A percentile compares a stretch with the other conserved stretches of the same genome.
Conservation (phyloP, 1,140 invertebrate species). For the Grapholita molesta region DNA sequence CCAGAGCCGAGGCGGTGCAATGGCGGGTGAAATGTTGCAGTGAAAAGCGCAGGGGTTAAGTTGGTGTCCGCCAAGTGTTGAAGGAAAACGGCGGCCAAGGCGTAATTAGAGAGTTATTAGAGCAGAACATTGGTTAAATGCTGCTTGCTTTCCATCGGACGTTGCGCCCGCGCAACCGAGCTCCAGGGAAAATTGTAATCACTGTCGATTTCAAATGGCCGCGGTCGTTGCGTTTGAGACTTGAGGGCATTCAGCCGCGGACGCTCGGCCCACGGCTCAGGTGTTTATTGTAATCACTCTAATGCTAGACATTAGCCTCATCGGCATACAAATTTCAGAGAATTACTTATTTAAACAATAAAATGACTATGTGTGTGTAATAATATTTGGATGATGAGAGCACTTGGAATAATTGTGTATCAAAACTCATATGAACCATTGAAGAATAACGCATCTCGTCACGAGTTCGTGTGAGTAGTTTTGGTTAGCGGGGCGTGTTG, state of each 20-base stretch:
- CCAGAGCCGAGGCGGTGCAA: slow-evolving; percentile 29
- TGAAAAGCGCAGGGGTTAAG: slow-evolving; percentile 65
- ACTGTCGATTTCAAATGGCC: slow-evolving; percentile 73
- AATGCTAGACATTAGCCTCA: slow-evolving; percentile 2
- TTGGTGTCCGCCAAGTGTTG: slow-evolving; percentile 47
- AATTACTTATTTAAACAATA: slow-evolving; percentile 7
- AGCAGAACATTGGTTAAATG: slow-evolving; percentile 75
- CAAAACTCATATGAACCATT: background rate
- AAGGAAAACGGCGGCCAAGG: slow-evolving; percentile 61
- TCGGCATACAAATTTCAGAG: background rate
- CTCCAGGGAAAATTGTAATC: slow-evolving; percentile 76
- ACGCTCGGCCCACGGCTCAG: slow-evolving; percentile 30
- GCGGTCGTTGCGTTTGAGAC: slow-evolving; percentile 54
- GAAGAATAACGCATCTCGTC: slow-evolving; percentile 23
- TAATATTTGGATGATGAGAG: background rate
- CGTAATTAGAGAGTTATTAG: slow-evolving; percentile 76
- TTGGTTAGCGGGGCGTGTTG: slow-evolving; percentile 52
- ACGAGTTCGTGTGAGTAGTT: slow-evolving; percentile 38
- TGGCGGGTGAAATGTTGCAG: slow-evolving; percentile 56
- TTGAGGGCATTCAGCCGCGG: slow-evolving; percentile 42
- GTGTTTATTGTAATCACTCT: slow-evolving; percentile 34
- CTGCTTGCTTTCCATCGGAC: slow-evolving; percentile 71
- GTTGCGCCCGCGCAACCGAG: slow-evolving; percentile 66
- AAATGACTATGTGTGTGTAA: background rate
- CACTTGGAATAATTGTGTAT: background rate